A percentile compares a stretch with the other conserved stretches of the same genome.
Evolutionary conservation across 2,113 vertebrate species (phyloP).

Genomic region (Cyrtonyx montezumae): DNA sequence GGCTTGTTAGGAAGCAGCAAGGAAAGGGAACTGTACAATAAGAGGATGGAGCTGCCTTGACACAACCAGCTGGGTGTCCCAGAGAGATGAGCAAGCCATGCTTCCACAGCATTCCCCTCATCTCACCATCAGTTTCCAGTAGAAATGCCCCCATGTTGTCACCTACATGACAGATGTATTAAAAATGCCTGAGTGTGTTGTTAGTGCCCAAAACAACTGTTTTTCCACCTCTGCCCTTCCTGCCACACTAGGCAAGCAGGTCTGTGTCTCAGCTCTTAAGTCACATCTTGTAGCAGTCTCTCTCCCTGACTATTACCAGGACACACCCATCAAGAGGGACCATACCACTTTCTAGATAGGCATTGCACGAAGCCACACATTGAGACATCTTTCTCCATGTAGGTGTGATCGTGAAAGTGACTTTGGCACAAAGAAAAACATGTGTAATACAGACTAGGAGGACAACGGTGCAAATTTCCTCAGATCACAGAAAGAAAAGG

Average conservation of each 20-base stretch:
- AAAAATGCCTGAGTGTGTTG: background rate
- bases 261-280: background rate
- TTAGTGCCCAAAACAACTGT: background rate
- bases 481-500: background rate
- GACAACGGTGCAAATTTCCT: background rate
- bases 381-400: background rate
- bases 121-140: background rate
- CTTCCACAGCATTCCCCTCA: background rate
- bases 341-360: background rate
- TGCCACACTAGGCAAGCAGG: fast-evolving
- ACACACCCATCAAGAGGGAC: background rate
- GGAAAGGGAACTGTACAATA: background rate
- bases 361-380: background rate
- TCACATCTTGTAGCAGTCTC: background rate
- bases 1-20: background rate
- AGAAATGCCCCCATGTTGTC: background rate
- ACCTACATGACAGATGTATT: background rate
- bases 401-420: background rate
- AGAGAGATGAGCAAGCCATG: background rate
- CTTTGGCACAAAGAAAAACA: background rate
- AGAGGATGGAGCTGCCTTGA: background rate
- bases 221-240: background rate
- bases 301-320: background rate
- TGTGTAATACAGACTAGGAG: background rate
- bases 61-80: fast-evolving